Evolutionary conservation across 2,797 vertebrate genomes (phyloP), one percentile per base, ranked within the genome.

Genomic region (Leucoraja ocellata): DNA sequence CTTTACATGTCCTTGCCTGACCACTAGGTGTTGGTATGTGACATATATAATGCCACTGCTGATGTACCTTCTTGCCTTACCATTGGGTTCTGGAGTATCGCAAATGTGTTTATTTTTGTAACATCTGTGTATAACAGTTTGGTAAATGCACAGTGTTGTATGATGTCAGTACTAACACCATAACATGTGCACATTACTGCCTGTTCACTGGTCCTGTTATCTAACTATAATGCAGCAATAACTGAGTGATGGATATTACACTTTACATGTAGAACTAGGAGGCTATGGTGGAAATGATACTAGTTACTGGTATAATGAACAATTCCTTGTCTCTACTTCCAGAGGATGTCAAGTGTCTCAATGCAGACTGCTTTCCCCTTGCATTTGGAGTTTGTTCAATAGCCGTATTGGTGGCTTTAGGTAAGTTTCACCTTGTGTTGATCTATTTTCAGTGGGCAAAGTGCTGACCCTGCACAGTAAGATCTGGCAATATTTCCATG

Each of bases 331-430:
- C 90, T 92, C 71, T 32, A 36, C 3, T 25, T 39, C 6, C 71
- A 92, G 90, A 92, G 90, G 90, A 92, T 92, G 73, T 92, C 73
- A 36, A 76, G 23, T 92, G 90, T 54, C 76, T 76, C 25, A 5
- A 54, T 73, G 13, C 90, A 58, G 90, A 76, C 39, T 92, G 90
- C 90, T 92, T 76, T 23, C 5, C 39, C 39, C 39, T 92, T 71
- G 90, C 90, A 74, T 92, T 92, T 16, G 90, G 90, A 76, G 46
- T 92, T 13, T 10, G 71, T 28, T 18, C 90, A 14, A 7, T 73
- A 14, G 7, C 46, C 4, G 25, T 92, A 39, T 54, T 92, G 54
- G 9, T 92, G 23, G 90, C 68, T 16, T 58, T 92, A 54, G 71
- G 90, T 92, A 54, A 76, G 36, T 90, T 90, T 90, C 32, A 39